These are phyloP conservation scores for Palloptera scutellata DNA, from an alignment of 2,888 invertebrate species.

Conservation along the genomic window DNA sequence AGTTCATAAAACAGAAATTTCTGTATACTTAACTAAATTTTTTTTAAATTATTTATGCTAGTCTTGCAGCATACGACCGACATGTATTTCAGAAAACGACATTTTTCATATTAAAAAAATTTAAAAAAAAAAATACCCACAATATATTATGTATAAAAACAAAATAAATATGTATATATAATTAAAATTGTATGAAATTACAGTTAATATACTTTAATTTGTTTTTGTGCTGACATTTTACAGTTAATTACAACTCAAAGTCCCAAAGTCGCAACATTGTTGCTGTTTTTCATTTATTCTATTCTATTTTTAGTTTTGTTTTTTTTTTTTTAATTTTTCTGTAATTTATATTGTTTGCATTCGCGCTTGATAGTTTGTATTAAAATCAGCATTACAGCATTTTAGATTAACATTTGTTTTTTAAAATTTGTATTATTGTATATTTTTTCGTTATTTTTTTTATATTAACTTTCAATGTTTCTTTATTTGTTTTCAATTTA, in stretches of 20 bases:
- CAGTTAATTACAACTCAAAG: background rate
- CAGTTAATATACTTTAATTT: no score
- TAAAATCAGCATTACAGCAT: slow-evolving; percentile 4
- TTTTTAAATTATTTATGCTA: no score
- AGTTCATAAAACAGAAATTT: no score
- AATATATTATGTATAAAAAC: background rate
- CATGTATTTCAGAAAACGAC: no score
- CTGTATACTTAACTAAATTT: no score
- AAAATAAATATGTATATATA: background rate
- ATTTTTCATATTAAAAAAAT: no score
- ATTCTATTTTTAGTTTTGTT: slow-evolving; percentile 6
- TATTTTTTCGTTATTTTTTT: slow-evolving; percentile 8
- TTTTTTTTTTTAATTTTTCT: background rate
- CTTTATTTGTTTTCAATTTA: slow-evolving; percentile 13
- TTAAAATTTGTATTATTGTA: slow-evolving; percentile 6
- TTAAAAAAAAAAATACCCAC: no score
- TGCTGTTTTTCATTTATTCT: background rate
- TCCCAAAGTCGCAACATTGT: background rate
- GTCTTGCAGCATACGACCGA: no score
- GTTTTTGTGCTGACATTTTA: no score
- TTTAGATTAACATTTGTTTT: slow-evolving; percentile 18
- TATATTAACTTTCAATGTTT: slow-evolving; percentile 11
- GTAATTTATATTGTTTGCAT: background rate
- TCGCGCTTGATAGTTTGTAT: background rate
- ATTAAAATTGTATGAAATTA: background rate